A percentile compares a stretch with the other conserved stretches of the same genome.
phyloP scores from a whole-genome alignment of 2,888 invertebrate genomes.

The Meloe dianella region DNA sequence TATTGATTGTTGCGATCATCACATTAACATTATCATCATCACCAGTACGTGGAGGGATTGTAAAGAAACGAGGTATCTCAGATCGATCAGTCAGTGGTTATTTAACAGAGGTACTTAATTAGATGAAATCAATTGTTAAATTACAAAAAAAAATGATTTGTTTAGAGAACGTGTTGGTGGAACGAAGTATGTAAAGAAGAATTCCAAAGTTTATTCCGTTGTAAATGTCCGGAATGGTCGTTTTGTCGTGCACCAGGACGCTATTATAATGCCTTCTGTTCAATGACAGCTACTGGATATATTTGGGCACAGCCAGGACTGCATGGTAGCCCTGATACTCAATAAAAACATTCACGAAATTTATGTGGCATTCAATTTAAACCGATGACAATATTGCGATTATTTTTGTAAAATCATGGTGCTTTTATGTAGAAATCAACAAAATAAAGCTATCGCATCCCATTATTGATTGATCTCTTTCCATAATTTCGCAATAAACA shows the following conservation, averaged over 20 bases:
- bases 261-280: constrained; percentile 89
- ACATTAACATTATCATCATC: neutral
- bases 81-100: constrained; percentile 84
- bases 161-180: constrained; percentile 91
- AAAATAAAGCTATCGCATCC: neutral
- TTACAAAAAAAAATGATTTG: constrained; percentile 40
- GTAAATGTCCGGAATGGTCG: constrained; percentile 88
- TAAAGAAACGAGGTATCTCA: constrained; percentile 69
- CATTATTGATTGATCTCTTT: neutral
- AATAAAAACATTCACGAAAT: neutral
- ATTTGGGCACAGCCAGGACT: constrained; percentile 84
- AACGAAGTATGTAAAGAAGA: constrained; percentile 93
- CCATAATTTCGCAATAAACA: neutral
- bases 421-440: neutral
- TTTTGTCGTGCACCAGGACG: constrained; percentile 87
- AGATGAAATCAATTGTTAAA: constrained; percentile 19
- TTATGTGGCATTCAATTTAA: neutral
- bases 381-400: neutral
- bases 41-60: constrained; percentile 4
- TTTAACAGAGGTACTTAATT: constrained; percentile 74
- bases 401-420: neutral
- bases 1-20: neutral
- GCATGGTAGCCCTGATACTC: constrained; percentile 37
- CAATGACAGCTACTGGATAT: constrained; percentile 88
- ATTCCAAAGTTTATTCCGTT: constrained; percentile 84